Evolutionary conservation across 2,888 invertebrate species (phyloP).

Genomic region (Ophraella communa): DNA sequence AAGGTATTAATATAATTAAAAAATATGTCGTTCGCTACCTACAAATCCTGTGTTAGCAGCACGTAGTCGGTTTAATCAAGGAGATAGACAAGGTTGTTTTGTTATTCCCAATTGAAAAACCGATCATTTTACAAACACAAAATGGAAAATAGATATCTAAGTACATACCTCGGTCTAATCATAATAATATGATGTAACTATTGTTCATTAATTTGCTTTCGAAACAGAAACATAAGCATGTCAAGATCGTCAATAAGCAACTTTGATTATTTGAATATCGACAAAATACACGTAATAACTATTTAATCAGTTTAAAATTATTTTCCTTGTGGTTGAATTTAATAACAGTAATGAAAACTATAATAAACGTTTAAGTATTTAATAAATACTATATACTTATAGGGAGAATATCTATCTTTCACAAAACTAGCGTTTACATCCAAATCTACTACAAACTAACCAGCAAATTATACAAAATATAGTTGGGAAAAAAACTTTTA

Average conservation of each 20-base stretch:
- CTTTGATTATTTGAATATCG: background rate
- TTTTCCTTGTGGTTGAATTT: background rate
- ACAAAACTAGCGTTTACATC: too few species aligned
- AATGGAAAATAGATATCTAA: background rate
- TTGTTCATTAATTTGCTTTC: background rate
- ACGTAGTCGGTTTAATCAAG: background rate
- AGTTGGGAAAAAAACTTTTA: too few species aligned
- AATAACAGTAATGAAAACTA: too few species aligned
- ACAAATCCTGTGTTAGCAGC: background rate
- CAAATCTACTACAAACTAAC: too few species aligned
- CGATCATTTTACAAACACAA: background rate
- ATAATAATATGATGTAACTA: slow-evolving; percentile 1
- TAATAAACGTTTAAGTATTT: too few species aligned
- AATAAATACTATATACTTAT: too few species aligned
- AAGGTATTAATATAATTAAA: too few species aligned
- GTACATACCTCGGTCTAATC: background rate
- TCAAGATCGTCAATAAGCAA: background rate
- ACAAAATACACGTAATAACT: background rate
- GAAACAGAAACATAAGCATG: background rate
- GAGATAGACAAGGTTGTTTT: background rate
- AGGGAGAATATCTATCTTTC: too few species aligned
- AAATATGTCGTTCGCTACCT: too few species aligned
- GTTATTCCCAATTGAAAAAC: background rate
- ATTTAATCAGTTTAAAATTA: background rate
- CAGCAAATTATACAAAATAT: too few species aligned